Evolutionary conservation across 2,888 invertebrate genomes (phyloP).

Genomic region (Palloptera scutellata): DNA sequence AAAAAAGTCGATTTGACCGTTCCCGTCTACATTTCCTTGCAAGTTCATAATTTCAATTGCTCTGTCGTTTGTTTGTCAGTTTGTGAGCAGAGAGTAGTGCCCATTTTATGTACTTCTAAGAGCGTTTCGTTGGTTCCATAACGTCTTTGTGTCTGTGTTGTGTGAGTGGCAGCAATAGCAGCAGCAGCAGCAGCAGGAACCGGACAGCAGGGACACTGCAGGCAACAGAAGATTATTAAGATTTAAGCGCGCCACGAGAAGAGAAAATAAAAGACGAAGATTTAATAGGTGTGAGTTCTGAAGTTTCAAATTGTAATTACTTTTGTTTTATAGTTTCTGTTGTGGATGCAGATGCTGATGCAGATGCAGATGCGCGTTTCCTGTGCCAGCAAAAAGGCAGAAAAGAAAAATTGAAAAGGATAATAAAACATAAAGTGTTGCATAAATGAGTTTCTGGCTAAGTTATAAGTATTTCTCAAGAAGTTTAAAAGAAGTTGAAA

Average conservation of each 20-base stretch:
- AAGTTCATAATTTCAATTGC: too few relatives aligned
- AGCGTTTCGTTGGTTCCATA: too few relatives aligned
- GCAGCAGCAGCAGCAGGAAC: too few relatives aligned
- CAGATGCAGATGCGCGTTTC: constrained; percentile 23
- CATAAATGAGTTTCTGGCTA: constrained; percentile 21
- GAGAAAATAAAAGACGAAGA: constrained; percentile 25
- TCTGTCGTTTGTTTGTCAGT: too few relatives aligned
- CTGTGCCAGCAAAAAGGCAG: background rate
- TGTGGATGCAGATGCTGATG: constrained; percentile 12
- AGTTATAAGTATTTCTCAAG: background rate
- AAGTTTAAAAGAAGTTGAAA: constrained; percentile 2
- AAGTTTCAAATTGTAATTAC: constrained; percentile 45
- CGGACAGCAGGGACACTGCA: too few relatives aligned
- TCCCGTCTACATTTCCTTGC: too few relatives aligned
- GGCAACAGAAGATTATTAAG: constrained; percentile 25
- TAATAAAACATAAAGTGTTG: constrained; percentile 29
- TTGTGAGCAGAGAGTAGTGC: too few relatives aligned
- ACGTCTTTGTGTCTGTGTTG: too few relatives aligned
- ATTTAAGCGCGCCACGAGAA: constrained; percentile 31
- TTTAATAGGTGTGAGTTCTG: constrained; percentile 48
- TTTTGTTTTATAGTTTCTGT: constrained; percentile 31
- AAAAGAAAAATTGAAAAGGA: background rate
- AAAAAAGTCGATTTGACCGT: too few relatives aligned
- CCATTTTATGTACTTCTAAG: too few relatives aligned
- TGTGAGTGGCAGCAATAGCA: too few relatives aligned